These are phyloP conservation scores for Metallyticus violacea DNA, from an alignment of 2,888 invertebrate genomes.

Conservation along the genomic window DNA sequence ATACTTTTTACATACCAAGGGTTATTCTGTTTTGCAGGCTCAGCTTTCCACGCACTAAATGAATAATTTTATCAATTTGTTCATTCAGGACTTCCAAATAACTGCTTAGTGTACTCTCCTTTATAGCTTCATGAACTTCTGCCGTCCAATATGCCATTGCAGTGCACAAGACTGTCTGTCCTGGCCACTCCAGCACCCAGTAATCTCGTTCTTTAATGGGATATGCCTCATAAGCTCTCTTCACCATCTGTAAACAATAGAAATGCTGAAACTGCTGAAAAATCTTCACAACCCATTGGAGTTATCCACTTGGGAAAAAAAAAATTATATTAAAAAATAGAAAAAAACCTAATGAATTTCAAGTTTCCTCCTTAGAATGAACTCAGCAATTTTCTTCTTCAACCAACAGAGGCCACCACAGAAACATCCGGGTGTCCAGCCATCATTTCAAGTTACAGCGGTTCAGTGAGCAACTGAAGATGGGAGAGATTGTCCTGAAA, in stretches of 20 bases:
- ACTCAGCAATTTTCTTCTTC: too few species aligned
- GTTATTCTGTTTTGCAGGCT: constrained; percentile 85
- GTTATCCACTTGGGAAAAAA: too few species aligned
- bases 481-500: too few species aligned
- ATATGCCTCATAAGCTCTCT: constrained; percentile 71
- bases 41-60: constrained; percentile 81
- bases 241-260: constrained; percentile 52
- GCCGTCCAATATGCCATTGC: constrained; percentile 87
- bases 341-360: too few species aligned
- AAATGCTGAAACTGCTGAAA: too few species aligned
- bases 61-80: constrained; percentile 80
- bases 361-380: too few species aligned
- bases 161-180: constrained; percentile 83
- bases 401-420: too few species aligned
- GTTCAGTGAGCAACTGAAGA: too few species aligned
- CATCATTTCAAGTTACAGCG: too few species aligned
- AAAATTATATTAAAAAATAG: too few species aligned
- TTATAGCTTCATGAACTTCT: constrained; percentile 79
- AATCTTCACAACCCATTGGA: too few species aligned
- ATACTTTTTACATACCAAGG: constrained; percentile 58
- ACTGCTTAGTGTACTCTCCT: constrained; percentile 53
- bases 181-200: constrained; percentile 92
- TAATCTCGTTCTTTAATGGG: constrained; percentile 58
- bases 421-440: too few species aligned
- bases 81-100: constrained; percentile 70